Evolutionary conservation across 2,797 vertebrate genomes (phyloP), one percentile per base, ranked within the genome.

Genomic region (Betta splendens): DNA sequence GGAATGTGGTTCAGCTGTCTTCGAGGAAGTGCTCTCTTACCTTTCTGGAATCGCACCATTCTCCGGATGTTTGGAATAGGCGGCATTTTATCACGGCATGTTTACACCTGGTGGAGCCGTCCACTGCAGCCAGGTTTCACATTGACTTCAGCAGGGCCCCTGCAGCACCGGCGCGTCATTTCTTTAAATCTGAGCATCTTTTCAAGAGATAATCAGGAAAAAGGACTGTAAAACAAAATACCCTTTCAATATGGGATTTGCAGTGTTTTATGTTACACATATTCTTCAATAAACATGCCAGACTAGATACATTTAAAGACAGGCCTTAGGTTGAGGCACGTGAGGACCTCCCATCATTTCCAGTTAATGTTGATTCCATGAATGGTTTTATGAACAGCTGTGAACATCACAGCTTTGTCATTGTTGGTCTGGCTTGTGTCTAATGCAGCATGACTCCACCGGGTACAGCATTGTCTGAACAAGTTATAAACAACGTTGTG

Each of bases 31-130:
- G 39, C 26, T 22, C 11, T 42, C 23, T 68, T 8, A n/a, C 8
- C 15, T 79, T 35, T 61, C 52, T 61, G 47, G 36, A 74, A 75
- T 49, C 33, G 11, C 54, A 32, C 35, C 69, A 81, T 84, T 83
- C 69, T 68, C 42, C 8, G 28, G 36, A 79, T 82, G 69, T 80
- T 81, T 87, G 57, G 5, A 75, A 46, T 79, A 66, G 56, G 80
- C 39, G 42, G 8, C 43, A 5, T 5, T 51, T 62, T 50, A 73
- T 46, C 48, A 58, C 58, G 60, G 72, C 75, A 78, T 62, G 75
- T 83, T 85, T 45, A 63, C 75, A 84, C 59, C 75, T 75, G 77
- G 64, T 57, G 18, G 18, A 61, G 28, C 52, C 2, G 40, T 45
- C 26, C 25, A 17, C 17, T 45, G 15, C 16, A 40, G 72, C 35